These are phyloP conservation scores for Piscicola geometra DNA, from an alignment of 2,888 invertebrate species.

Conservation along the genomic window DNA sequence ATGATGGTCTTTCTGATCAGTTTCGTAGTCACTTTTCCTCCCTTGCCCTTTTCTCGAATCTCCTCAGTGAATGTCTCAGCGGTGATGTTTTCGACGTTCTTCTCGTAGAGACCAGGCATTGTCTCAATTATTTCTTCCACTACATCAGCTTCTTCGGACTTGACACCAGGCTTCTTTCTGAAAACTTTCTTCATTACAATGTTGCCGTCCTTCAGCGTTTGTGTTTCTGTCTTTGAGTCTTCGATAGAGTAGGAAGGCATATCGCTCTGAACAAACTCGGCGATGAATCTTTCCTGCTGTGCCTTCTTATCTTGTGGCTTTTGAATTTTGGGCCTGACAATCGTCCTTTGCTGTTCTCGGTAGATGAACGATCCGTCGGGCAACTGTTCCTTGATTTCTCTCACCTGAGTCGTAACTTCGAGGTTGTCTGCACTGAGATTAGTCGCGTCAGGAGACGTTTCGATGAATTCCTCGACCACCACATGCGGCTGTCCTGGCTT, in stretches of 20 bases:
- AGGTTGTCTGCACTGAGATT: neutral
- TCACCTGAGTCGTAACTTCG: neutral
- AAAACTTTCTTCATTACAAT: neutral
- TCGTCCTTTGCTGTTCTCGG: neutral
- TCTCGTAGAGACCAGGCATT: neutral
- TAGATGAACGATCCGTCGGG: neutral
- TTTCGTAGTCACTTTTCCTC: neutral
- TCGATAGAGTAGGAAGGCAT: neutral
- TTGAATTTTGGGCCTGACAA: neutral
- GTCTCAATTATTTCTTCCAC: neutral
- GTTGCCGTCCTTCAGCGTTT: neutral
- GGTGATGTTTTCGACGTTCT: neutral
- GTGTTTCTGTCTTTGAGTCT: neutral
- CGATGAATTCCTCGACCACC: neutral
- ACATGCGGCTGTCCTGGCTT: neutral
- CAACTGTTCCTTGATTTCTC: neutral
- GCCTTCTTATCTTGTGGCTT: neutral
- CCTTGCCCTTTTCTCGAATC: neutral
- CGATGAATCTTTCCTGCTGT: neutral
- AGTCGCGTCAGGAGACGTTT: neutral
- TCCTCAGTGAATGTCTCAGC: neutral
- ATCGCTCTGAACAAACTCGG: neutral
- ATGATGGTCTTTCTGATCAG: constrained; percentile 20
- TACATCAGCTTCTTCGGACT: neutral
- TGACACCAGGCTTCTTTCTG: neutral